These are phyloP conservation scores for Anticlea derivata DNA, from an alignment of 2,888 invertebrate genomes.

Conservation along the genomic window DNA sequence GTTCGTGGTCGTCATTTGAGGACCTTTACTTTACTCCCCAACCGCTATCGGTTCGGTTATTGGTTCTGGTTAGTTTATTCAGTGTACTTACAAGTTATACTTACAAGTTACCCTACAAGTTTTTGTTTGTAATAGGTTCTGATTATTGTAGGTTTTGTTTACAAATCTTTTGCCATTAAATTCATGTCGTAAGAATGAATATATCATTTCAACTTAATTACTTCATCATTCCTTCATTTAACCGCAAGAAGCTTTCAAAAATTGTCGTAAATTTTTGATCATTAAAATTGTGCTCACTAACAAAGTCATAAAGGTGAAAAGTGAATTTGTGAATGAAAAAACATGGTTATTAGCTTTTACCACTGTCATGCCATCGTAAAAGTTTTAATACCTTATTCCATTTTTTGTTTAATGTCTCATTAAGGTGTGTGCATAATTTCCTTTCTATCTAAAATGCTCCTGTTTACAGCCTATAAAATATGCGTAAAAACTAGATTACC, in stretches of 20 bases:
- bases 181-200: too few species aligned
- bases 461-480: constrained; percentile 29
- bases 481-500: constrained; percentile 12
- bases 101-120: too few species aligned
- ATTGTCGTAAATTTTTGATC: constrained; percentile 32
- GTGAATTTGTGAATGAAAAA: constrained; percentile 41
- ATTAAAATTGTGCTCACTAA: constrained; percentile 32
- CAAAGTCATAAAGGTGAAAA: constrained; percentile 57
- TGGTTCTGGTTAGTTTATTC: too few species aligned
- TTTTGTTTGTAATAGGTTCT: too few species aligned
- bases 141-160: too few species aligned
- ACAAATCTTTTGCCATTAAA: too few species aligned
- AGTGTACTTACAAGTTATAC: too few species aligned
- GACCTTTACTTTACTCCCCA: too few species aligned
- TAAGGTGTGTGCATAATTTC: constrained; percentile 27
- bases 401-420: constrained; percentile 29
- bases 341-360: constrained; percentile 32
- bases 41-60: too few species aligned
- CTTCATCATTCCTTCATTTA: constrained; percentile 20
- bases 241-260: constrained; percentile 29
- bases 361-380: constrained; percentile 36
- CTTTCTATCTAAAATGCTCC: constrained; percentile 23
- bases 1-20: too few species aligned
- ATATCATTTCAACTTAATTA: constrained; percentile 5
- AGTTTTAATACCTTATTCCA: constrained; percentile 28